Evolutionary conservation across 1,140 invertebrate species (phyloP).

Genomic region (Hyphantria cunea): DNA sequence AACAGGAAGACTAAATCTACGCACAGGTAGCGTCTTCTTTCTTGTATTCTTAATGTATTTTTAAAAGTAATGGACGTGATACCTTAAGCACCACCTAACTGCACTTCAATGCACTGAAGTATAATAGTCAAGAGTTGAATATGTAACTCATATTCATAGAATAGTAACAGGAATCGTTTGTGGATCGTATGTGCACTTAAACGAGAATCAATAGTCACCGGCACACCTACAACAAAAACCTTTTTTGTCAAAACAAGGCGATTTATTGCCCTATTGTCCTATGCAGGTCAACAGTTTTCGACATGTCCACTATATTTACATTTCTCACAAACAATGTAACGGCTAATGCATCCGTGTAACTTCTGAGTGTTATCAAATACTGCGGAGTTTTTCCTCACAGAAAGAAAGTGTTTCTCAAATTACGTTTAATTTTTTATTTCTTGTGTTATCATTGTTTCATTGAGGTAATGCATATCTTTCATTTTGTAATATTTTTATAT

Average conservation of each 20-base stretch:
- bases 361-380: conserved; percentile 19
- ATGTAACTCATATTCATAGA: conserved; percentile 6
- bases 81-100: no score
- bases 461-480: not conserved
- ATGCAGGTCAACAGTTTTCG: conserved; percentile 65
- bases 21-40: no score
- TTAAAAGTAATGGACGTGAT: no score
- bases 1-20: no score
- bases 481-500: not conserved
- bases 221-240: conserved; percentile 48
- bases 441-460: no score
- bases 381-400: not conserved
- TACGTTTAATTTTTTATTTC: conserved; percentile 11
- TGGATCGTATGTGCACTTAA: conserved; percentile 15
- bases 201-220: conserved; percentile 40
- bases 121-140: conserved; percentile 15
- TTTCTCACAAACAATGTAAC: conserved; percentile 40
- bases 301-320: conserved; percentile 44
- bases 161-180: conserved; percentile 15
- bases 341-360: conserved; percentile 33
- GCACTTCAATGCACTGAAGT: conserved; percentile 1
- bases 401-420: no score
- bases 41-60: no score
- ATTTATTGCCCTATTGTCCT: conserved; percentile 71
- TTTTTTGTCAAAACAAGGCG: conserved; percentile 63